Conservation (phyloP, 2,888 invertebrate genomes). For the Chymomyza procnemis region DNA sequence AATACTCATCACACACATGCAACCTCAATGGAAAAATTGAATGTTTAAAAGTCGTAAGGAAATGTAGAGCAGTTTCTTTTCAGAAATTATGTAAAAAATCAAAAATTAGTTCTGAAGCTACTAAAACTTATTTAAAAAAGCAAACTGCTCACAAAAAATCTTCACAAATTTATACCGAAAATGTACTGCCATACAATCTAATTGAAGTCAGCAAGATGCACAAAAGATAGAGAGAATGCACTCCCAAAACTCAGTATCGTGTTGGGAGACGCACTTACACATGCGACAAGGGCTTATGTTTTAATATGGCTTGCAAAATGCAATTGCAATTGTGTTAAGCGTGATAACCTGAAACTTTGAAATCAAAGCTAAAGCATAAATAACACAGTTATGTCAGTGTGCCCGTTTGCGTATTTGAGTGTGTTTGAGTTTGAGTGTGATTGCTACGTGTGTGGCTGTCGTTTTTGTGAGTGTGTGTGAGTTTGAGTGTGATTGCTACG, state of each 20-base stretch:
- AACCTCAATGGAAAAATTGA: no score
- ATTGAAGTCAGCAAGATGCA: neutral
- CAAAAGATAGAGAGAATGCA: neutral
- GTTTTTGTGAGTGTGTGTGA: neutral
- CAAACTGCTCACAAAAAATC: no score
- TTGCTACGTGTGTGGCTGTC: conserved; percentile 4
- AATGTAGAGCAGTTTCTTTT: no score
- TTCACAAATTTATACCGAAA: no score
- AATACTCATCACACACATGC: no score
- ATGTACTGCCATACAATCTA: no score
- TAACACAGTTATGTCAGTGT: neutral
- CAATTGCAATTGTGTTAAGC: conserved; percentile 27
- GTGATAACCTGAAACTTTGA: conserved; percentile 11
- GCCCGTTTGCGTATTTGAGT: conserved; percentile 5
- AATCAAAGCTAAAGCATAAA: neutral
- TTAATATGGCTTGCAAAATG: neutral
- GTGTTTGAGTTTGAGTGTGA: no score
- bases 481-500: neutral
- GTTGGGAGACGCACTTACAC: no score
- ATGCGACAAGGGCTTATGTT: neutral
- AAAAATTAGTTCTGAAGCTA: no score
- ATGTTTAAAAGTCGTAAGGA: no score
- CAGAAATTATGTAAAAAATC: no score
- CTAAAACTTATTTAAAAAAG: no score
- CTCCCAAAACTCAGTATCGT: neutral